Conservation (phyloP, 1,140 invertebrate species). For the Acyrthosiphon pisum region DNA sequence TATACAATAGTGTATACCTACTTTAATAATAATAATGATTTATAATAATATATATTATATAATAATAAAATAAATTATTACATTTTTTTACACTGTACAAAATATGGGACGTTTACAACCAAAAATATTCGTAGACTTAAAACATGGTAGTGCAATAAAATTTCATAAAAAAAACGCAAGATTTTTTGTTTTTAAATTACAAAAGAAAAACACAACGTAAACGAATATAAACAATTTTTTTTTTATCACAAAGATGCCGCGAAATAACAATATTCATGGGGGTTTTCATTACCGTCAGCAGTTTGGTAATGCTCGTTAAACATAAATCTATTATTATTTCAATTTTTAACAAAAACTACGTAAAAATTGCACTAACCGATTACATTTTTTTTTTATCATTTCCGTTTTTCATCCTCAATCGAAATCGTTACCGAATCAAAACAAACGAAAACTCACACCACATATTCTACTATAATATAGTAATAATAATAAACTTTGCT, state of each 20-base stretch:
- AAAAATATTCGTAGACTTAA: constrained; percentile 11
- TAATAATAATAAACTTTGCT: background rate
- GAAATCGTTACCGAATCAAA: background rate
- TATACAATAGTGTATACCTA: background rate
- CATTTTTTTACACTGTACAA: background rate
- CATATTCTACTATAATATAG: background rate
- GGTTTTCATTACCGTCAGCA: constrained; percentile 18
- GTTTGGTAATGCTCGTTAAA: background rate
- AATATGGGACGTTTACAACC: background rate
- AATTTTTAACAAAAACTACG: background rate
- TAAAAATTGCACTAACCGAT: constrained; percentile 46
- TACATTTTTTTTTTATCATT: background rate
- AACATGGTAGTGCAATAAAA: constrained; percentile 21
- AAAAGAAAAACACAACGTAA: constrained; percentile 52
- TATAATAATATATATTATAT: background rate
- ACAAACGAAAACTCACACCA: constrained; percentile 2
- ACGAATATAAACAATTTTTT: constrained; percentile 41
- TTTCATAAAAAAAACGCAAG: constrained; percentile 15
- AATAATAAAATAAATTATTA: constrained; percentile 5
- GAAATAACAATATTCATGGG: background rate
- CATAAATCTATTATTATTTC: background rate
- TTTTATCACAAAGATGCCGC: constrained; percentile 46
- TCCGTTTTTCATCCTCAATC: background rate
- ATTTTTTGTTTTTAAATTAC: background rate
- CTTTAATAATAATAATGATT: background rate